Percentiles rank a stretch among this genome's conserved stretches.
phyloP scores from a whole-genome alignment of 2,888 invertebrate genomes.

The Xanthia icteritia region DNA sequence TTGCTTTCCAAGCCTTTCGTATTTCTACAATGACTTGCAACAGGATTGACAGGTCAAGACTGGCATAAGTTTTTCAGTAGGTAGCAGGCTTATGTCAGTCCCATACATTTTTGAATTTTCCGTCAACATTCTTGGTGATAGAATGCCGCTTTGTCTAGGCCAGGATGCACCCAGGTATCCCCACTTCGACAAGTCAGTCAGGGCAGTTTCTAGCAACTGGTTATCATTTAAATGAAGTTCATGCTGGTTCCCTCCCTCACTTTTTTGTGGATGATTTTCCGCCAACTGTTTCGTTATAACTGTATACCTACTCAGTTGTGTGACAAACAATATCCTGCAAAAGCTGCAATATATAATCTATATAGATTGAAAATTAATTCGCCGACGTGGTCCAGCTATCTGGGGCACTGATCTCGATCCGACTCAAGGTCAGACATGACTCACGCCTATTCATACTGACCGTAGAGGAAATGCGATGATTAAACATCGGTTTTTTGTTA shows the following conservation, averaged over 20 bases:
- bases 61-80: background rate
- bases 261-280: background rate
- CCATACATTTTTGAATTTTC: background rate
- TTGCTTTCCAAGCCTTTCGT: background rate
- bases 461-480: conserved; percentile 18
- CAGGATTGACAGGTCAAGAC: background rate
- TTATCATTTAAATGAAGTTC: background rate
- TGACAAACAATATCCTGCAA: conserved; percentile 19
- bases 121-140: background rate
- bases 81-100: background rate
- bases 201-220: background rate
- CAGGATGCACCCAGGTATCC: background rate
- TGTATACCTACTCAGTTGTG: conserved; percentile 3
- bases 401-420: conserved; percentile 55
- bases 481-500: conserved; percentile 33
- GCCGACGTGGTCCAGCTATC: conserved; percentile 29
- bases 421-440: conserved; percentile 44
- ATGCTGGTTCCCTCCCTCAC: background rate
- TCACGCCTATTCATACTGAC: conserved; percentile 17
- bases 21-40: background rate
- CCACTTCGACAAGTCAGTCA: background rate
- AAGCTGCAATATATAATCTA: conserved; percentile 26
- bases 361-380: conserved; percentile 27
- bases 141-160: background rate
- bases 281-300: background rate